These are phyloP conservation scores for Thunnus albacares DNA, from an alignment of 2,797 vertebrate genomes.

Conservation along the genomic window DNA sequence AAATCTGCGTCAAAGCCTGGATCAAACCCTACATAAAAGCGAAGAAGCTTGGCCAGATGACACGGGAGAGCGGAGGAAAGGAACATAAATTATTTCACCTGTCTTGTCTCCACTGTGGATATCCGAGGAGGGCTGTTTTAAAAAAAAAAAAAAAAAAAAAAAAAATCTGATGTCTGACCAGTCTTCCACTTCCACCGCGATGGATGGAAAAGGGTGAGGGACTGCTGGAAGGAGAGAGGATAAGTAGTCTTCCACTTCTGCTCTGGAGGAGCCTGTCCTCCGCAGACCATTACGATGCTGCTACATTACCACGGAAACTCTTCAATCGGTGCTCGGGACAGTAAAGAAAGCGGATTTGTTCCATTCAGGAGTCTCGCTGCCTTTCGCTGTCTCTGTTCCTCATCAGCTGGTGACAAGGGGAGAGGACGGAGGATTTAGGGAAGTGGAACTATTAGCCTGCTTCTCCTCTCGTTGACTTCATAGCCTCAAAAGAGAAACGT, in stretches of 20 bases:
- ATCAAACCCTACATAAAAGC: constrained; percentile 57
- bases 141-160: background rate
- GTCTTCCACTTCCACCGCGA: constrained; percentile 85
- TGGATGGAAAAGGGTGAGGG: constrained; percentile 81
- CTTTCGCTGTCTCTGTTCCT: constrained; percentile 74
- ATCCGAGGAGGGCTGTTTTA: constrained; percentile 56
- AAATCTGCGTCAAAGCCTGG: constrained; percentile 52
- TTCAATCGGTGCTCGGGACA: constrained; percentile 78
- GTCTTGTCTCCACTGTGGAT: constrained; percentile 68
- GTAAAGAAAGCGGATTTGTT: constrained; percentile 61
- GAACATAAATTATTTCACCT: constrained; percentile 69
- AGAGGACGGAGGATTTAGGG: constrained; percentile 58
- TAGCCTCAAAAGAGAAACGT: constrained; percentile 71
- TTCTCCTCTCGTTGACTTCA: constrained; percentile 68
- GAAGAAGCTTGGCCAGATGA: constrained; percentile 52
- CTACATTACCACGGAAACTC: constrained; percentile 84
- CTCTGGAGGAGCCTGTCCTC: constrained; percentile 76
- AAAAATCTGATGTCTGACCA: constrained; percentile 77
- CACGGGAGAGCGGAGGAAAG: constrained; percentile 46
- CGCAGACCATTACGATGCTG: constrained; percentile 84
- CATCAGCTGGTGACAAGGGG: constrained; percentile 62
- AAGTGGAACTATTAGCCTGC: constrained; percentile 60
- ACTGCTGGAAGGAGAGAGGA: constrained; percentile 86
- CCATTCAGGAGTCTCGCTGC: constrained; percentile 64
- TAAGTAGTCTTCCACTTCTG: constrained; percentile 85